Evolutionary conservation across 2,113 vertebrate genomes (phyloP).

Genomic region (Machaerirhynchus nigripectus): DNA sequence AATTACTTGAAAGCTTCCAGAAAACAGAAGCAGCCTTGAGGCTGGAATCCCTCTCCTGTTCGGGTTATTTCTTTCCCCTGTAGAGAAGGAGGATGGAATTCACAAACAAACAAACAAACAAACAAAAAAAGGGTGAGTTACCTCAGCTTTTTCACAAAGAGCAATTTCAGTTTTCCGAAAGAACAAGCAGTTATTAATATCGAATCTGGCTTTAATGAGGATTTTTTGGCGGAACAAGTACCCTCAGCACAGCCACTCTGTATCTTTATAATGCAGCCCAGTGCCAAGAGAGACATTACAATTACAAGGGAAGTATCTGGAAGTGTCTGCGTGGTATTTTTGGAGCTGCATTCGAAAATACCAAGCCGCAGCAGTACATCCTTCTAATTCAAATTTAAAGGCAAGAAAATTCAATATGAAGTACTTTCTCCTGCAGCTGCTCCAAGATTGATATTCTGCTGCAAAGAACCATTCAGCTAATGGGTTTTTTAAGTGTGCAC

Average conservation of each 20-base stretch:
- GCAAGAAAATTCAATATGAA: slow-evolving; percentile 18
- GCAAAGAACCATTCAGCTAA: background rate
- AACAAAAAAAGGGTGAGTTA: background rate
- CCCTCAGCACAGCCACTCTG: background rate
- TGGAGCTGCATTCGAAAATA: background rate
- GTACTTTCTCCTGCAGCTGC: background rate
- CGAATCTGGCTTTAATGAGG: background rate
- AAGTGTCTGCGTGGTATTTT: background rate
- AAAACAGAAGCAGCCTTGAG: background rate
- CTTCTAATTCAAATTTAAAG: background rate
- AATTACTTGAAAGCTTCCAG: background rate
- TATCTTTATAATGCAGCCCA: background rate
- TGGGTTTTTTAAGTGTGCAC: background rate
- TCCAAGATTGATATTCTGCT: background rate
- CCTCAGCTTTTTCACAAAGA: background rate
- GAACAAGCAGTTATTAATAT: background rate
- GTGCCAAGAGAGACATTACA: background rate
- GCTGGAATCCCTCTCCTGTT: background rate
- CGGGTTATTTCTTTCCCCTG: no score
- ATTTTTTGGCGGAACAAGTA: background rate
- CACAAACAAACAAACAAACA: background rate
- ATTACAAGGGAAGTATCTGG: background rate
- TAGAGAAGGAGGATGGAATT: background rate
- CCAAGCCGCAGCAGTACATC: background rate
- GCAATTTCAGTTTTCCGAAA: background rate